Evolutionary conservation across 2,113 vertebrate genomes (phyloP).

Genomic region (Tragelaphus scriptus): DNA sequence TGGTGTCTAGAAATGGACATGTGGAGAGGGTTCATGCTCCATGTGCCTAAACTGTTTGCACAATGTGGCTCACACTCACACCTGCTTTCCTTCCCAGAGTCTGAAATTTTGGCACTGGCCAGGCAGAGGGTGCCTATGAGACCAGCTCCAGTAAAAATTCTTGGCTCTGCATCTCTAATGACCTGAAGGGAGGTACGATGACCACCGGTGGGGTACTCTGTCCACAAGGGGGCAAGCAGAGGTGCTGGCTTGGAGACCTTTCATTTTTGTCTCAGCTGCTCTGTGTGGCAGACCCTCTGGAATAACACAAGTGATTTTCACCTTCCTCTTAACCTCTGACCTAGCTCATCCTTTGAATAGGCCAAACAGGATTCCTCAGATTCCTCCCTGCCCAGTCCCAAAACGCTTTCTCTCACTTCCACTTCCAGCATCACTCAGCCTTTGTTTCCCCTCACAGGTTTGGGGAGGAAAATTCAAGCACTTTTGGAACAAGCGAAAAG

Average conservation of each 20-base stretch:
- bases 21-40: too few species aligned
- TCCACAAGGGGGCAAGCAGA: neutral
- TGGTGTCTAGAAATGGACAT: neutral
- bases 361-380: neutral
- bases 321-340: neutral
- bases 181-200: neutral
- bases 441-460: neutral
- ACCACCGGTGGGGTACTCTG: rapidly evolving
- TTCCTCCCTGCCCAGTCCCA: neutral
- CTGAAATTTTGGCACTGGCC: too few species aligned
- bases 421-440: neutral
- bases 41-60: neutral
- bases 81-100: neutral
- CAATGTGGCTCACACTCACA: neutral
- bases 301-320: neutral
- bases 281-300: neutral
- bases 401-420: too few species aligned
- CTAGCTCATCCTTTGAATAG: neutral
- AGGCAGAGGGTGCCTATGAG: neutral
- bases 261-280: neutral
- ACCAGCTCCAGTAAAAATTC: neutral
- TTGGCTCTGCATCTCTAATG: neutral
- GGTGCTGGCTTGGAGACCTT: neutral
- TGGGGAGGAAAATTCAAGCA: neutral
- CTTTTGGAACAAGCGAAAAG: neutral